Evolutionary conservation across 2,797 vertebrate species (phyloP), one percentile per base, ranked within the genome.

Genomic region (Lutjanus argentimaculatus): DNA sequence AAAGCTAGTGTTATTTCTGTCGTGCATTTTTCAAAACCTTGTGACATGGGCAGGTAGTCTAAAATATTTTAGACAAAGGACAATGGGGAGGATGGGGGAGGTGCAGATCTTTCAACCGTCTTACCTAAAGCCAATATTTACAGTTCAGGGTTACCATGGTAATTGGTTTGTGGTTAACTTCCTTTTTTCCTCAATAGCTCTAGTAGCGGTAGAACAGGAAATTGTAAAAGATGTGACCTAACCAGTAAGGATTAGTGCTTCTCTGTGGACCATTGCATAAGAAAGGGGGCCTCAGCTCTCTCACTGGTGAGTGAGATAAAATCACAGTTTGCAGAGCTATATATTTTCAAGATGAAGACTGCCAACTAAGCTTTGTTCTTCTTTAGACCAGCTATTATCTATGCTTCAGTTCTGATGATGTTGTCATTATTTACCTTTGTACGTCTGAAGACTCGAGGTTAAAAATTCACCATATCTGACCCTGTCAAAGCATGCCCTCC

Each of bases 101-200:
- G 56, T 1, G 17, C 2, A 9, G 13, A 19, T 66, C 3, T 56
- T 78, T 72, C 52, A 69, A 53, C 43, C 12, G 45, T 72, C 58
- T 73, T 48, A 75, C 64, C 72, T 53, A 56, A 63, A 73, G 74
- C 68, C 17, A 89, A 83, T 91, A 84, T 93, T 93, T 88, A 79
- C 86, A 61, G 19, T 53, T 70, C 6, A 22, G 49, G 57, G 80
- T 87, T 80, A 42, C 70, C 25, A 80, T 80, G 55, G 76, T 67
- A 69, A 75, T 43, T 53, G 13, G 58, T 81, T 56, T 79, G 69
- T 56, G 21, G 68, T 70, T 59, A 30, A 81, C 88, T 86, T 87
- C 82, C 73, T 17, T 67, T 67, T 70, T 45, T 21, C 14, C 30
- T 57, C 14, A 19, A 17, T 49, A 58, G 53, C 17, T 6, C 6